A percentile compares a stretch with the other conserved stretches of the same genome.
These are phyloP conservation scores for Hippocampus barbouri DNA, from an alignment of 2,113 vertebrate species.

Conservation along the genomic window DNA sequence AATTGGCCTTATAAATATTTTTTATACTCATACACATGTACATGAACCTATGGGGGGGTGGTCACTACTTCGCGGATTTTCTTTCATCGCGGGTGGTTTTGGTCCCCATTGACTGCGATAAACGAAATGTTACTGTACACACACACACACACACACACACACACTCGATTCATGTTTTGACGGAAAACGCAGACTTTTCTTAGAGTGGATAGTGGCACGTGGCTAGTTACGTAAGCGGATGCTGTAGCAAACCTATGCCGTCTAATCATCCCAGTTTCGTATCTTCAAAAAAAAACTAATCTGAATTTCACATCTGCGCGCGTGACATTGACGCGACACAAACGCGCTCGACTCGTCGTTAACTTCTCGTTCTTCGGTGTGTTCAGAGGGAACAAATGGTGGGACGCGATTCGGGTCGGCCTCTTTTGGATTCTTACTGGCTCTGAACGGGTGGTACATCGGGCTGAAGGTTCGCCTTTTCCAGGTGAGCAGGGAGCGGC, in stretches of 20 bases:
- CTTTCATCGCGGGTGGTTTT: no score
- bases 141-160: no score
- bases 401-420: neutral
- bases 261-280: no score
- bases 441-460: slow-evolving; percentile 59
- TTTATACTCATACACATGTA: no score
- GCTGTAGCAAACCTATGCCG: neutral
- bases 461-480: slow-evolving; percentile 52
- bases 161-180: no score
- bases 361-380: no score
- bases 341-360: neutral
- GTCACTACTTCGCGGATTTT: no score
- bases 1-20: no score
- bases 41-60: no score
- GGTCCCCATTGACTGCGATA: no score
- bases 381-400: neutral
- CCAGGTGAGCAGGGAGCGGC: slow-evolving; percentile 52
- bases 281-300: no score
- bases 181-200: neutral
- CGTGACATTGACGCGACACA: neutral
- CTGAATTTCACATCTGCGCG: neutral
- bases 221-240: slow-evolving; percentile 5
- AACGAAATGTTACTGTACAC: no score
- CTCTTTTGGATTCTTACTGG: slow-evolving; percentile 55
- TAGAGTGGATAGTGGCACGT: neutral